phyloP scores from a whole-genome alignment of 2,113 vertebrate genomes.

The Burhinus oedicnemus region DNA sequence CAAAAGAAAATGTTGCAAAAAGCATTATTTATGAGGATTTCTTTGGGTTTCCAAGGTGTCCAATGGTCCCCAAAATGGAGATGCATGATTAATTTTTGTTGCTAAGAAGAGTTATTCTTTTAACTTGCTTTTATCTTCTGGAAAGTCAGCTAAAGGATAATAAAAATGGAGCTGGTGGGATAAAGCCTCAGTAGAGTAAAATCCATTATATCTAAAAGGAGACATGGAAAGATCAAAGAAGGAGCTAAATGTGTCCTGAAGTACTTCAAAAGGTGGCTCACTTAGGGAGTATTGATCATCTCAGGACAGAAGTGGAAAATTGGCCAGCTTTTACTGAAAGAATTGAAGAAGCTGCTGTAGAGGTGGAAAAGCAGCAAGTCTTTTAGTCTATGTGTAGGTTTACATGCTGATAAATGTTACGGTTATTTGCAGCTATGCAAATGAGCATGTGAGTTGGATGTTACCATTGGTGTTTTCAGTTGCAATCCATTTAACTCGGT shows the following conservation, averaged over 20 bases:
- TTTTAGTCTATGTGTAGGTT: neutral
- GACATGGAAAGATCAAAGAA: constrained; percentile 41
- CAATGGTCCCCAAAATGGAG: neutral
- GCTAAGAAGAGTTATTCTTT: neutral
- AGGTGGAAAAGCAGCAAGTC: neutral
- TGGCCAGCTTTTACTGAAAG: constrained; percentile 11
- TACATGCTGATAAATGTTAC: neutral
- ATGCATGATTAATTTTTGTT: neutral
- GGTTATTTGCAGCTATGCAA: neutral
- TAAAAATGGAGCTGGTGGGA: neutral
- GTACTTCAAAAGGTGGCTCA: constrained; percentile 41
- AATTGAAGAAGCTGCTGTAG: neutral
- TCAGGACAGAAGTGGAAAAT: constrained; percentile 41
- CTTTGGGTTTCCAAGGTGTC: neutral
- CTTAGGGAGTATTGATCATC: constrained; percentile 23
- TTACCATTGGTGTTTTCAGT: neutral
- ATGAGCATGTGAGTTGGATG: neutral
- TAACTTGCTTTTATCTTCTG: constrained; percentile 24
- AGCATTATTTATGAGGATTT: neutral
- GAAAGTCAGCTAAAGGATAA: constrained; percentile 8
- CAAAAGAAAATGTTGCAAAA: neutral
- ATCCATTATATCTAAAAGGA: constrained; percentile 56
- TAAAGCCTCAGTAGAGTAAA: constrained; percentile 3
- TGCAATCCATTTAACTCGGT: neutral
- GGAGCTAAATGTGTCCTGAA: constrained; percentile 31